Evolutionary conservation across 2,888 invertebrate genomes (phyloP), one percentile per base, ranked within the genome.

Genomic region (Caenorhabditis becei): DNA sequence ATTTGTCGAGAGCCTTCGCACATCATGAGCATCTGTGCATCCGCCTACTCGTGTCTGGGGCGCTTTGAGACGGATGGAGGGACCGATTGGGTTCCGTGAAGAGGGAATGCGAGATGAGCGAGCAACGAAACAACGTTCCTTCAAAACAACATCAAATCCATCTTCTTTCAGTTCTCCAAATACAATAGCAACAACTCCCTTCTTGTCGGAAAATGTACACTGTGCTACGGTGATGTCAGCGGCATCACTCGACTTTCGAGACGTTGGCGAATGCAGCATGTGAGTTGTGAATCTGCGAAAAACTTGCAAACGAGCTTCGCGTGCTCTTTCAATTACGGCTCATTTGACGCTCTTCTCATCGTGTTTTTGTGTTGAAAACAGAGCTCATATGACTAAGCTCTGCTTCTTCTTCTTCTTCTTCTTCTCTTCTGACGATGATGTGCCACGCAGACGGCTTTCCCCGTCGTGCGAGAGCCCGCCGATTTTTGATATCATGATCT

Each of bases 401-500:
- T 24, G 7, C 18, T 51, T 20, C 7, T 18, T n/a, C n/a, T n/a
- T n/a, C n/a, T n/a, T n/a, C n/a, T n/a, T n/a, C n/a, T n/a, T n/a
- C n/a, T n/a, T n/a, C n/a, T n/a, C n/a, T n/a, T n/a, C n/a, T n/a
- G n/a, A n/a, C n/a, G 26, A 26, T 20, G 23, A 20, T 49, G 32
- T 32, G 32, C 32, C 32, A 32, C 32, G 32, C 49, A 49, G 20
- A 49, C 24, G 53, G 26, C 28, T 56, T 18, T 24, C 32, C 32
- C 18, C 5, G 1, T 32, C 56, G 24, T 20, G 5, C 32, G 5
- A 4, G 41, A 41, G 41, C 41, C 14, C 16, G 41, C 41, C 14
- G 70, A 41, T 70, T 70, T 61, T 35, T 41, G 70, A 70, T 70
- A 41, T 28, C 32, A 16, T 67, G 67, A 67, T 69, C 58, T 62